These are phyloP conservation scores for Cryptus armator DNA, from an alignment of 2,888 invertebrate species.

Conservation along the genomic window DNA sequence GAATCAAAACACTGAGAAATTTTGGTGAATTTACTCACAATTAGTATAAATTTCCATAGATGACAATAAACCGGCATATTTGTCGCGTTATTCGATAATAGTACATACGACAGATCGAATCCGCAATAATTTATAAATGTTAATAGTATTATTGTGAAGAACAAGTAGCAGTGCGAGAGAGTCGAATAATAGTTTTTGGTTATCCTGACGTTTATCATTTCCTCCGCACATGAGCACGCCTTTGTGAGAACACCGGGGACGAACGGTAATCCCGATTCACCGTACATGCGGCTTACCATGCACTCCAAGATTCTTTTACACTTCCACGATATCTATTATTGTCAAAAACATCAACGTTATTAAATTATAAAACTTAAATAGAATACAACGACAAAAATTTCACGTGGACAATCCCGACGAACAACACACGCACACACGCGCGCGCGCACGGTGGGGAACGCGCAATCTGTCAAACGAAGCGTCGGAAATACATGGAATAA, in stretches of 20 bases:
- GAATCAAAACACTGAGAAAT: constrained; percentile 40
- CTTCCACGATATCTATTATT: constrained; percentile 72
- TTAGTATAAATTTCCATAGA: constrained; percentile 39
- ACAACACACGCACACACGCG: constrained; percentile 67
- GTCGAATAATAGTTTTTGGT: constrained; percentile 71
- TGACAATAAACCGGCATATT: constrained; percentile 50
- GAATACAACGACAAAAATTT: constrained; percentile 76
- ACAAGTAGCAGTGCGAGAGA: constrained; percentile 38
- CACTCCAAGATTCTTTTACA: constrained; percentile 73
- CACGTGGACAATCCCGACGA: constrained; percentile 77
- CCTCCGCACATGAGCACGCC: constrained; percentile 55
- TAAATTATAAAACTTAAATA: not conserved
- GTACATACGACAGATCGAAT: not conserved
- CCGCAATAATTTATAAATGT: constrained; percentile 1
- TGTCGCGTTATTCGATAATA: constrained; percentile 30
- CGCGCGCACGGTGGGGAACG: constrained; percentile 53
- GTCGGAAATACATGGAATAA: constrained; percentile 78
- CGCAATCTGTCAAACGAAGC: constrained; percentile 81
- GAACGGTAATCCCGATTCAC: constrained; percentile 40
- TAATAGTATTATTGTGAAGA: constrained; percentile 27
- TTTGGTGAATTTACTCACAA: constrained; percentile 45
- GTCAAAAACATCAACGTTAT: constrained; percentile 77
- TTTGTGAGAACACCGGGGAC: constrained; percentile 39
- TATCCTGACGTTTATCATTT: constrained; percentile 73
- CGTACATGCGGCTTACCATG: constrained; percentile 74